phyloP scores from a whole-genome alignment of 2,888 invertebrate species.

The Coelopa pilipes region DNA sequence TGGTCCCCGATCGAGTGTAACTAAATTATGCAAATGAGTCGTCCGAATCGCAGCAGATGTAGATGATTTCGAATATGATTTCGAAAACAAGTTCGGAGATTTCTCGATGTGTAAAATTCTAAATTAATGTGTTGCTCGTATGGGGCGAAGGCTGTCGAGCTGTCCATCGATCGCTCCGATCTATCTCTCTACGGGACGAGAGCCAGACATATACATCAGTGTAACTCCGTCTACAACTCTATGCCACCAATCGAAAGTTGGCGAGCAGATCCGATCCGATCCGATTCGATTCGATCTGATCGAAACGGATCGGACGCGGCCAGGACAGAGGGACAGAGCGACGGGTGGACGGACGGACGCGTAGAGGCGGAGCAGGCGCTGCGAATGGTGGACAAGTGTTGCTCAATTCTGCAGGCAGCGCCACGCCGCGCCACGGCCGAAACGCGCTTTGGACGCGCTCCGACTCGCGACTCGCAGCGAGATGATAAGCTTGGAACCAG shows the following conservation, averaged over 20 bases:
- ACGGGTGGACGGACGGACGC: background rate
- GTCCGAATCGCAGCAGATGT: no score
- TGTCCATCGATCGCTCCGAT: background rate
- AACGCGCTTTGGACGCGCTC: constrained; percentile 7
- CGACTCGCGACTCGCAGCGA: constrained; percentile 5
- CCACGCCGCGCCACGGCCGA: constrained; percentile 8
- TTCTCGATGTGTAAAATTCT: constrained; percentile 9
- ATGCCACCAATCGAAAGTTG: constrained; percentile 28
- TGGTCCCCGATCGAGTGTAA: no score
- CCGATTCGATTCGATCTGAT: background rate
- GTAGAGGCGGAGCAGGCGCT: background rate
- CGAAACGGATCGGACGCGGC: no score
- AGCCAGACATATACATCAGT: background rate
- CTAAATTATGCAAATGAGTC: no score
- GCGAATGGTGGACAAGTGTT: constrained; percentile 22
- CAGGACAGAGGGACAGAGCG: background rate
- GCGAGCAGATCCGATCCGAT: background rate
- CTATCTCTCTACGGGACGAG: background rate
- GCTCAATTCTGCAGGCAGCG: constrained; percentile 18
- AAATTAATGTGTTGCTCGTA: background rate
- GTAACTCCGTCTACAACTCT: background rate
- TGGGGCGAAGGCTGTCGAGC: background rate
- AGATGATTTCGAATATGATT: no score
- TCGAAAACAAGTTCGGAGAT: no score
- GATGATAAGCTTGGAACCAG: constrained; percentile 30